These are phyloP conservation scores for Euthynnus affinis DNA, from an alignment of 2,797 vertebrate species.

Conservation along the genomic window DNA sequence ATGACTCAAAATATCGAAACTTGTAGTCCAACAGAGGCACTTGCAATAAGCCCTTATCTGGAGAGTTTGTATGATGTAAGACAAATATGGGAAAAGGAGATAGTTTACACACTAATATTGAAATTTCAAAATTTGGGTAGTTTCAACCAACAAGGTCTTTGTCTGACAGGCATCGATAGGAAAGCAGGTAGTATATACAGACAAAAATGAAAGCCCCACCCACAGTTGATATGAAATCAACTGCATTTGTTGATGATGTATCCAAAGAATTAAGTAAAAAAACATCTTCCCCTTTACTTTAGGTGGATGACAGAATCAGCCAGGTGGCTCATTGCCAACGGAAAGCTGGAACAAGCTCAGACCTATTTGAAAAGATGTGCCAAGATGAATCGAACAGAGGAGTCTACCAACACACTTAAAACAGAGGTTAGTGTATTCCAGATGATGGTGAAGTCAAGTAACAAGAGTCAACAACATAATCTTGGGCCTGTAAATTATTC, in stretches of 20 bases:
- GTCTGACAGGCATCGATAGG: no score
- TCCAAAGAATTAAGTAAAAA: no score
- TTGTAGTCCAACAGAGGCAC: background rate
- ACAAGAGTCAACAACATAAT: background rate
- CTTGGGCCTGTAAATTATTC: background rate
- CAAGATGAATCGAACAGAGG: constrained; percentile 76
- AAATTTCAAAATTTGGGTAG: no score
- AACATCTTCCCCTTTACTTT: background rate
- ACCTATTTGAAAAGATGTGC: constrained; percentile 82
- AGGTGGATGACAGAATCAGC: constrained; percentile 87
- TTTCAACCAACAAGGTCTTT: no score
- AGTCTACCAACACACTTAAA: constrained; percentile 55
- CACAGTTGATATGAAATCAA: no score
- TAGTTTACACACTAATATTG: background rate
- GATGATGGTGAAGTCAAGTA: background rate
- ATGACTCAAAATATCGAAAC: constrained; percentile 8
- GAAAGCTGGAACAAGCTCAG: constrained; percentile 78
- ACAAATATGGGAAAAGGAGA: background rate
- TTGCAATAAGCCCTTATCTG: background rate
- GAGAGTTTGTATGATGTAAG: background rate
- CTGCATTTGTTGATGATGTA: no score
- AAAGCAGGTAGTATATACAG: no score
- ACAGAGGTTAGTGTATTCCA: constrained; percentile 74
- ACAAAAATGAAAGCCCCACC: no score
- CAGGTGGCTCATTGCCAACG: constrained; percentile 84